Evolutionary conservation across 2,113 vertebrate species (phyloP), one percentile per base, ranked within the genome.

Genomic region (Aphelocoma coerulescens): DNA sequence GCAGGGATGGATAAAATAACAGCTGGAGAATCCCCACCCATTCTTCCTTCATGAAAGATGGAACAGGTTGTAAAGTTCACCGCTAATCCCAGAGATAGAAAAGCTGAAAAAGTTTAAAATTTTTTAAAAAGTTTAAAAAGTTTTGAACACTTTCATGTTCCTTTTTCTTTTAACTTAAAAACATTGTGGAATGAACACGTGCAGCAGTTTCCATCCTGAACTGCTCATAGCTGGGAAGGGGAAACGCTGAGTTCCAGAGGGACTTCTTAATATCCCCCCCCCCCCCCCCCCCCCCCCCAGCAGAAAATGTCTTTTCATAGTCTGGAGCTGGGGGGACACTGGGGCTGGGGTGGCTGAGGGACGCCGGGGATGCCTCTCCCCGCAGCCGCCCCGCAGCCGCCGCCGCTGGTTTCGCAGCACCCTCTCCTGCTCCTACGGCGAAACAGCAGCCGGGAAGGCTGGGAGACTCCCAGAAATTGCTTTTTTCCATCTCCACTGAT

Each of bases 331-430:
- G n/a, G 55, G 33, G 48, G 6, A 11, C 62, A 2, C 26, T 1
- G 27, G 49, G 27, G 15, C n/a, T 28, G 54, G 54, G 58, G 79
- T 19, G 17, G 7, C 41, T 19, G 44, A 30, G 39, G 80, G 41
- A 57, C 59, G 11, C 26, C 9, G 59, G 30, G 30, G 73, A 55
- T 37, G 35, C 58, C 58, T 11, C 43, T 69, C 63, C 41, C 73
- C 24, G 16, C 58, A 13, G 44, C 52, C 57, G 24, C 63, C 41
- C 73, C 24, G 16, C 58, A 16, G 44, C 52, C 57, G 24, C 58
- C 13, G 85, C 74, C 44, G 84, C 95, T 67, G 61, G 96, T 67
- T 77, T 57, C 85, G 81, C 89, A 96, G 96, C 95, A 7, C 96
- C 97, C 88, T 66, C 97, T 92, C 48, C 95, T 89, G 96, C 91